These are phyloP conservation scores for Pachyseris speciosa DNA, from an alignment of 64 coral and sea anemone genomes.

Conservation along the genomic window DNA sequence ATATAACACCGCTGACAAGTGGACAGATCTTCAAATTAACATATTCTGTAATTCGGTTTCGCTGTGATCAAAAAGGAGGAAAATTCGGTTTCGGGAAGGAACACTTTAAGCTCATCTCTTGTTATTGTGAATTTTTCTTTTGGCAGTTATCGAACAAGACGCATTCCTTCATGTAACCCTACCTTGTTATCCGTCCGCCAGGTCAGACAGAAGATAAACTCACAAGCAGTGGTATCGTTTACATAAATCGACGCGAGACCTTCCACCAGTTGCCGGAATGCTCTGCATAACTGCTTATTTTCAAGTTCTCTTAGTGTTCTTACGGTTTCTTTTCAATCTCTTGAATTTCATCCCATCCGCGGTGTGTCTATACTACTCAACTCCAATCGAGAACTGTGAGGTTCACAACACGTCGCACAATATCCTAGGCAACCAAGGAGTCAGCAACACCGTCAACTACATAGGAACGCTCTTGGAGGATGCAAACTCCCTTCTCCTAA, in stretches of 20 bases:
- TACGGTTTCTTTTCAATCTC: constrained; percentile 63
- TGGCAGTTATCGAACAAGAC: no score
- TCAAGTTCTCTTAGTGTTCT: constrained; percentile 48
- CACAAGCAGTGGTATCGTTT: no score
- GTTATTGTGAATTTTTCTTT: no score
- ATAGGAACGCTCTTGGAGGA: constrained; percentile 58
- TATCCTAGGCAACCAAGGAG: constrained; percentile 27
- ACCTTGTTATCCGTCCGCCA: no score
- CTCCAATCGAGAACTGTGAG: constrained; percentile 66
- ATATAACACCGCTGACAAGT: no score
- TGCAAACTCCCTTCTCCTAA: constrained; percentile 42
- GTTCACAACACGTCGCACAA: constrained; percentile 22
- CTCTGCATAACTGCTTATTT: constrained; percentile 30
- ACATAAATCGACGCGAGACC: no score
- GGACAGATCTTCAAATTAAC: no score
- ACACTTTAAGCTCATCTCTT: no score
- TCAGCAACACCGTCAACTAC: constrained; percentile 21
- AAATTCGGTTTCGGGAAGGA: no score
- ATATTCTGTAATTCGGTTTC: not conserved
- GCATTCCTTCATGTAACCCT: no score
- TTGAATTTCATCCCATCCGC: constrained; percentile 53
- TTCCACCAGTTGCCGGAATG: not conserved
- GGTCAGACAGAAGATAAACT: no score
- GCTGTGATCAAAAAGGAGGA: not conserved
- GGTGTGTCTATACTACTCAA: constrained; percentile 65